Conservation (phyloP, 2,113 vertebrate genomes). For the Hassar affinis region DNA sequence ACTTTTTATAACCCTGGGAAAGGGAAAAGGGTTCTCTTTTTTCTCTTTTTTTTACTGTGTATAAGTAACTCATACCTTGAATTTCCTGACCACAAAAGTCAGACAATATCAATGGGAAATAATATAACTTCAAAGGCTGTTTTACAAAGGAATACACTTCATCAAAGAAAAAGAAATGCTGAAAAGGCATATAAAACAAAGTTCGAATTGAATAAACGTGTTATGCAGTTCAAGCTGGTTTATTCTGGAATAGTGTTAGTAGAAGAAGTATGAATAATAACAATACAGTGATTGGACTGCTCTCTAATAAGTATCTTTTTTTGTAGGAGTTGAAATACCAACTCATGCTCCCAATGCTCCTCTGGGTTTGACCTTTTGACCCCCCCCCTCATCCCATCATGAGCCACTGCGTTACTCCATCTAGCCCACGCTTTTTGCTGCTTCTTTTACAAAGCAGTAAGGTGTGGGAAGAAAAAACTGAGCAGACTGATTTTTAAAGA, state of each 20-base stretch:
- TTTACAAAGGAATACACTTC: neutral
- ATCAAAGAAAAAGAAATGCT: neutral
- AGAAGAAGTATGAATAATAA: neutral
- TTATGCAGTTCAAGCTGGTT: neutral
- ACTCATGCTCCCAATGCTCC: neutral
- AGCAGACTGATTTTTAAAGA: neutral
- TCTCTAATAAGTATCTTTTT: neutral
- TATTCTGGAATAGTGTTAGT: neutral
- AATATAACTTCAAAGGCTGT: neutral
- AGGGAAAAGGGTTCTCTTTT: no score
- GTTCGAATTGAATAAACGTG: neutral
- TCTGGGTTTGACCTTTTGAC: slow-evolving; percentile 3
- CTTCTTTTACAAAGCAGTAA: slow-evolving; percentile 2
- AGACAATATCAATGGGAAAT: neutral
- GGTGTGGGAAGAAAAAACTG: neutral
- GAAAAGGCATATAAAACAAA: neutral
- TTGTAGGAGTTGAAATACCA: neutral
- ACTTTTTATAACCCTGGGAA: no score
- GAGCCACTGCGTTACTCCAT: neutral
- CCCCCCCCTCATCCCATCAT: no score
- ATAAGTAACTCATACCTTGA: no score
- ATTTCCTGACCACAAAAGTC: no score
- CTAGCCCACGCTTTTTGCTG: neutral
- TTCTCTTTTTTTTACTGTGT: no score
- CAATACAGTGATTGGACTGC: neutral